These are phyloP conservation scores for Thamnaconus septentrionalis DNA, from an alignment of 2,113 vertebrate species.

Conservation along the genomic window DNA sequence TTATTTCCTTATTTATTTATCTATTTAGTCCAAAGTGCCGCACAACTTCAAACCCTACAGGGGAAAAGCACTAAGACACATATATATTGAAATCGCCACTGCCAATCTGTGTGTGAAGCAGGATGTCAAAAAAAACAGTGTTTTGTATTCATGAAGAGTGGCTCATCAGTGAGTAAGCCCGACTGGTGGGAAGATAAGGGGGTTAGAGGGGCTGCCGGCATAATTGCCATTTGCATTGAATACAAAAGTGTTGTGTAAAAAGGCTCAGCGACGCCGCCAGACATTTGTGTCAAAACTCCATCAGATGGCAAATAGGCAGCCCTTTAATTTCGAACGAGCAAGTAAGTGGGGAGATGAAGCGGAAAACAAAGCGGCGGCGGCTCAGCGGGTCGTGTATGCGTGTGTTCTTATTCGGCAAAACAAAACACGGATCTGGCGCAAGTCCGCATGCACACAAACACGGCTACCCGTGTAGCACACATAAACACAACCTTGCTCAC, in stretches of 20 bases:
- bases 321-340: slow-evolving; percentile 48
- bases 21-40: not conserved
- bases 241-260: slow-evolving; percentile 42
- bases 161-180: slow-evolving; percentile 54
- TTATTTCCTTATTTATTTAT: not conserved
- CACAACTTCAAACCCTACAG: slow-evolving; percentile 27
- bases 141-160: slow-evolving; percentile 63
- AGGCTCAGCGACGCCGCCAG: slow-evolving; percentile 18
- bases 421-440: not conserved
- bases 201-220: slow-evolving; percentile 42
- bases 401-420: slow-evolving; percentile 17
- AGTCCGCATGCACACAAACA: slow-evolving; percentile 17
- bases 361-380: slow-evolving; percentile 27
- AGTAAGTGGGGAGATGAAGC: slow-evolving; percentile 39
- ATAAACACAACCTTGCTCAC: slow-evolving; percentile 54
- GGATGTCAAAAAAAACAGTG: slow-evolving; percentile 48
- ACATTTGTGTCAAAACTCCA: slow-evolving; percentile 52
- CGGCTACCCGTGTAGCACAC: slow-evolving; percentile 25
- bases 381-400: slow-evolving; percentile 1
- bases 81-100: slow-evolving; percentile 57
- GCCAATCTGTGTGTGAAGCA: slow-evolving; percentile 47
- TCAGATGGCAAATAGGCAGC: slow-evolving; percentile 33
- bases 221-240: slow-evolving; percentile 66
- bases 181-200: slow-evolving; percentile 60
- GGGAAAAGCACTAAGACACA: slow-evolving; percentile 22